Evolutionary conservation across 2,113 vertebrate genomes (phyloP).

Genomic region (Origma solitaria): DNA sequence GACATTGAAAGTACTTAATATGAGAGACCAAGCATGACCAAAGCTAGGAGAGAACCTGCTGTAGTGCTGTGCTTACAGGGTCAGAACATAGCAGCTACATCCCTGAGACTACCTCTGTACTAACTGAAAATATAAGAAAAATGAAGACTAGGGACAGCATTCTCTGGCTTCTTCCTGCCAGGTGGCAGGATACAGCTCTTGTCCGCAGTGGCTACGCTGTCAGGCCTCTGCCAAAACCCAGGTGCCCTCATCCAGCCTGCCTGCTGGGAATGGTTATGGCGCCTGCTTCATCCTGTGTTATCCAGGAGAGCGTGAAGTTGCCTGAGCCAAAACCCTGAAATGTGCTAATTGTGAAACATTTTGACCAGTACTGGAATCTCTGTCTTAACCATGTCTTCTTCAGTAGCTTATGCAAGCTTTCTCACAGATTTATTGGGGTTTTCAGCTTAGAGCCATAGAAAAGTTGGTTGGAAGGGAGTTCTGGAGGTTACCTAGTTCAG

Average conservation of each 20-base stretch:
- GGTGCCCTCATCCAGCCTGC: background rate
- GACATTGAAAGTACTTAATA: background rate
- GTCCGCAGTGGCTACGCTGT: background rate
- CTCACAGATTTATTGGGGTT: background rate
- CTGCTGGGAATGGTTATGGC: constrained; percentile 1
- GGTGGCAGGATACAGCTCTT: background rate
- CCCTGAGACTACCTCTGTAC: background rate
- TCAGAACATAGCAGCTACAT: background rate
- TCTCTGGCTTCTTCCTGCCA: background rate
- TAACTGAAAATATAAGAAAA: background rate
- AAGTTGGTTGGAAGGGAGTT: background rate
- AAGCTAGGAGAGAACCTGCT: background rate
- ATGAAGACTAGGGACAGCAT: background rate
- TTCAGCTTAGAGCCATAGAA: background rate
- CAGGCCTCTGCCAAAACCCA: background rate
- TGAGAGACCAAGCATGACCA: background rate
- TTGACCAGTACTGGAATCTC: background rate
- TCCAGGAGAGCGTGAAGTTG: background rate
- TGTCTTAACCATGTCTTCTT: background rate
- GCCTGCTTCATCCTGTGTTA: background rate
- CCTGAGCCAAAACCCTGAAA: background rate
- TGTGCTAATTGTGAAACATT: constrained; percentile 18
- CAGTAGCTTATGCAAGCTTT: background rate
- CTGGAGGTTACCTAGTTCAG: background rate
- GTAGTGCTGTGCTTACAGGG: background rate